Evolutionary conservation across 2,888 invertebrate genomes (phyloP).

Genomic region (Fragum fragum): DNA sequence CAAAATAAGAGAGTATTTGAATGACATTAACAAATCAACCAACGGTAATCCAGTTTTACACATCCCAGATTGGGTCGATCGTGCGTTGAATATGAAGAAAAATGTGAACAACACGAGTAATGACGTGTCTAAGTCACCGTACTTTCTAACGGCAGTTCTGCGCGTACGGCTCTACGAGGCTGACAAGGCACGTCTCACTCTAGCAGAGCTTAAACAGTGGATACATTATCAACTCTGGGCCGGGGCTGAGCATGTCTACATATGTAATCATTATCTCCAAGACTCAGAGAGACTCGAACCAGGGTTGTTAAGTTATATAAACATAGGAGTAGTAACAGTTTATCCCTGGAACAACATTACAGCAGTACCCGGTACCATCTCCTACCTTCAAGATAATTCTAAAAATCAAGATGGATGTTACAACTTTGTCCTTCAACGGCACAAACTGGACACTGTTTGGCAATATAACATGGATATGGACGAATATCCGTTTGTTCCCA

Average conservation of each 20-base stretch:
- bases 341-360: constrained; percentile 33
- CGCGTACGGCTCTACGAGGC: constrained; percentile 49
- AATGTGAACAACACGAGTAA: not conserved
- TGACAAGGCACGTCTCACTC: constrained; percentile 59
- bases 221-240: constrained; percentile 61
- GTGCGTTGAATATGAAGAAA: not conserved
- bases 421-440: constrained; percentile 56
- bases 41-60: not conserved
- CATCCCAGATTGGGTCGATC: constrained; percentile 5
- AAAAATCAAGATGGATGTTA: constrained; percentile 71
- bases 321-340: constrained; percentile 40
- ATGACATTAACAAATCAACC: not conserved
- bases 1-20: not conserved
- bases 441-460: constrained; percentile 56
- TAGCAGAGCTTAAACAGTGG: constrained; percentile 64
- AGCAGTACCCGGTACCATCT: constrained; percentile 1
- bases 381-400: constrained; percentile 52
- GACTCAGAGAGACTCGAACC: constrained; percentile 34
- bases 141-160: constrained; percentile 30
- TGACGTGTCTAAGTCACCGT: not conserved
- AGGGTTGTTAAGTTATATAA: constrained; percentile 38
- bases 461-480: constrained; percentile 73
- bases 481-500: constrained; percentile 69
- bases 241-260: constrained; percentile 60
- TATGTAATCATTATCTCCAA: constrained; percentile 57